Conservation (phyloP, 2,113 vertebrate species). For the Alethe castanea region DNA sequence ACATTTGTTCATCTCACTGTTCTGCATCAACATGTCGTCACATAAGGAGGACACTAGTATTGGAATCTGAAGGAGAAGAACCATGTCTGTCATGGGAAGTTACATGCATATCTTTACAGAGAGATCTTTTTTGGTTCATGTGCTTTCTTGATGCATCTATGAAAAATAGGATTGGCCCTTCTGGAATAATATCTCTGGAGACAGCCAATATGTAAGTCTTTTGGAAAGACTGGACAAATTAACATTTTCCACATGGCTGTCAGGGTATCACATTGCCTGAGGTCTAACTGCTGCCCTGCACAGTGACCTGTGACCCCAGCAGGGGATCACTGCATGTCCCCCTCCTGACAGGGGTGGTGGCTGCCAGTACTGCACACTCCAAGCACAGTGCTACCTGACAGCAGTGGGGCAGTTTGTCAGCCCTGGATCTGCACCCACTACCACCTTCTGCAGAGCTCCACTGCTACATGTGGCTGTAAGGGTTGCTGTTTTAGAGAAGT, state of each 20-base stretch:
- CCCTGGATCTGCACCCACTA: fast-evolving
- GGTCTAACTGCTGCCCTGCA: background rate
- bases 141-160: background rate
- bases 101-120: background rate
- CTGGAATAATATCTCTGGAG: background rate
- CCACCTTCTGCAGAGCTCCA: background rate
- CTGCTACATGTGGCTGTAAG: background rate
- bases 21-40: background rate
- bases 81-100: background rate
- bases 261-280: background rate
- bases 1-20: background rate
- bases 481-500: background rate
- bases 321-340: background rate
- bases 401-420: fast-evolving
- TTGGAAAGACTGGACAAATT: background rate
- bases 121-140: background rate
- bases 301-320: background rate
- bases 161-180: background rate
- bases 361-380: fast-evolving
- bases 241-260: fast-evolving
- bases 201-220: background rate
- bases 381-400: background rate
- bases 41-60: background rate
- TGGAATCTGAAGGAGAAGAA: background rate
- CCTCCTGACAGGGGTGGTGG: background rate